Evolutionary conservation across 1,140 invertebrate species (phyloP).

Genomic region (Colletes gigas): DNA sequence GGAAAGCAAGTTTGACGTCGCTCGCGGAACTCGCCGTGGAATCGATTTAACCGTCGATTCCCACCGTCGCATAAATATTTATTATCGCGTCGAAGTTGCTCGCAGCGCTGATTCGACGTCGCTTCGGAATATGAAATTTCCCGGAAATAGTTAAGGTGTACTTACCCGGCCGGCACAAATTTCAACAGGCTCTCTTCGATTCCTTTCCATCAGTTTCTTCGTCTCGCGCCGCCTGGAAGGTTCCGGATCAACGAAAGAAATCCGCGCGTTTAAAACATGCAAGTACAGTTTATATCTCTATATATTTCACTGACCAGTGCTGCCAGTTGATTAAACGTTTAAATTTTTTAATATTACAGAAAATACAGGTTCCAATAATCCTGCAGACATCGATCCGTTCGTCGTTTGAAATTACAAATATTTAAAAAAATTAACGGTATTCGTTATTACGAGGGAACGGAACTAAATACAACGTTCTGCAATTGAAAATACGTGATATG

Average conservation of each 20-base stretch:
- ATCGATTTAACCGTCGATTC: not conserved
- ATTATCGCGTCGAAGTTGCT: conserved; percentile 1
- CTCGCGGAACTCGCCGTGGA: not conserved
- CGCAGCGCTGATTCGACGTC: not conserved
- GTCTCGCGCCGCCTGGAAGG: conserved; percentile 31
- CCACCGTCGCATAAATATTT: conserved; percentile 10
- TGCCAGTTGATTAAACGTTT: no score
- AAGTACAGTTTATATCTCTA: no score
- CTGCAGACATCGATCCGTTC: no score
- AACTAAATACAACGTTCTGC: no score
- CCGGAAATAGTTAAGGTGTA: conserved; percentile 24
- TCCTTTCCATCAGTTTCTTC: conserved; percentile 36
- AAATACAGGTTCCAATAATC: no score
- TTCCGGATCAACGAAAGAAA: conserved; percentile 22
- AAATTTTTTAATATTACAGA: no score
- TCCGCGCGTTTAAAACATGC: not conserved
- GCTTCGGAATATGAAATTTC: conserved; percentile 33
- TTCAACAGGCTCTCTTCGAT: conserved; percentile 22
- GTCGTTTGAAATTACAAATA: no score
- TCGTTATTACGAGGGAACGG: no score
- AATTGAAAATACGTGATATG: no score
- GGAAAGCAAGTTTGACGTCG: conserved; percentile 5
- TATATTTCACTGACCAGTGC: no score
- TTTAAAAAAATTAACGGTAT: no score
- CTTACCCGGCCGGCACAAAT: conserved; percentile 30